Conservation (phyloP, 2,113 vertebrate genomes). For the Centrocercus urophasianus region DNA sequence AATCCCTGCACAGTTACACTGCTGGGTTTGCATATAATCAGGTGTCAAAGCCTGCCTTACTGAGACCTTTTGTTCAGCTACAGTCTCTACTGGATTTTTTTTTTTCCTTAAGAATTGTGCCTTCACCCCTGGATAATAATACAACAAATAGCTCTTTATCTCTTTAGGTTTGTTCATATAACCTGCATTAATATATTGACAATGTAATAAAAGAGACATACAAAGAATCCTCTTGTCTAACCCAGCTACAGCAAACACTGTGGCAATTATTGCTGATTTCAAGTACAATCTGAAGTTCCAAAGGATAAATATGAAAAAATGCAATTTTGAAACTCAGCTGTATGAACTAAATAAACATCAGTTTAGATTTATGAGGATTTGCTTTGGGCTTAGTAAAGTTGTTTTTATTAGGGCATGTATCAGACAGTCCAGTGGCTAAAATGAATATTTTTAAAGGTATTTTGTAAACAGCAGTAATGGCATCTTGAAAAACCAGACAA, state of each 20-base stretch:
- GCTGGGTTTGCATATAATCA: conserved; percentile 35
- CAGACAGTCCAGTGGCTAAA: not conserved
- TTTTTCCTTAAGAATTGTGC: not conserved
- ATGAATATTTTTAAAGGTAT: not conserved
- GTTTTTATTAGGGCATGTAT: not conserved
- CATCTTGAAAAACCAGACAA: not conserved
- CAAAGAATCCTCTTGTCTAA: conserved; percentile 47
- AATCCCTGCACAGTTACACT: not conserved
- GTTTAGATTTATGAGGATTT: not conserved
- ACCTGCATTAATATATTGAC: conserved; percentile 51
- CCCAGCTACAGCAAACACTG: not conserved
- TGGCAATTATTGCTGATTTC: not conserved
- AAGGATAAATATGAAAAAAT: conserved; percentile 24
- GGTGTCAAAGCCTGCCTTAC: not conserved
- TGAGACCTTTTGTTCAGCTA: conserved; percentile 34
- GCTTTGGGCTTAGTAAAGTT: not conserved
- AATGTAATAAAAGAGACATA: conserved; percentile 42
- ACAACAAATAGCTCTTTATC: conserved; percentile 51
- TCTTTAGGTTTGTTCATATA: conserved; percentile 51
- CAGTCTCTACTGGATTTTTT: not conserved
- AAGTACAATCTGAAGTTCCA: not conserved
- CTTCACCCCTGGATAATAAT: conserved; percentile 30
- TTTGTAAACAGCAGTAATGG: not conserved
- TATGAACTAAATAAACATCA: not conserved
- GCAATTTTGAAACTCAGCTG: conserved; percentile 11